Percentiles rank a stretch among this genome's conserved stretches.
Evolutionary conservation across 1,140 invertebrate species (phyloP).

Genomic region (Coboldia fuscipes): DNA sequence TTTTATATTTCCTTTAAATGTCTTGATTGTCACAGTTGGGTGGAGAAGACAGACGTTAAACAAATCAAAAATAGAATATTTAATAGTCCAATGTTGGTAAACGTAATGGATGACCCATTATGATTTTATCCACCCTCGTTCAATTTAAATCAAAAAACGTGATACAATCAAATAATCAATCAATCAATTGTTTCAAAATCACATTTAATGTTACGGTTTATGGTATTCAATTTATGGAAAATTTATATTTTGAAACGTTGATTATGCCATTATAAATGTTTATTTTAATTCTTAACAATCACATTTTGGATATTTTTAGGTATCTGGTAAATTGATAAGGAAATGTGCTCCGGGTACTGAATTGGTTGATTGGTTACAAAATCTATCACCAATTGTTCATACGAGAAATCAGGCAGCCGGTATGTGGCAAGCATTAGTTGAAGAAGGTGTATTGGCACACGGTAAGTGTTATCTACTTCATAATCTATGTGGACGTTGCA

Average conservation of each 20-base stretch:
- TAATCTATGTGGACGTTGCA: too few relatives aligned
- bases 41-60: background rate
- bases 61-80: background rate
- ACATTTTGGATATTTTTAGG: too few relatives aligned
- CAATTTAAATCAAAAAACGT: too few relatives aligned
- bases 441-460: constrained; percentile 58
- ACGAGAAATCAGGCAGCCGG: constrained; percentile 51
- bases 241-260: too few relatives aligned
- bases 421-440: constrained; percentile 69
- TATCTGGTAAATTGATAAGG: constrained; percentile 30
- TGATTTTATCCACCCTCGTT: too few relatives aligned
- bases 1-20: too few relatives aligned
- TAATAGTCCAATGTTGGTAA: background rate
- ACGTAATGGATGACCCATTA: background rate
- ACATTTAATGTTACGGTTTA: too few relatives aligned
- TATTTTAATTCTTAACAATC: too few relatives aligned
- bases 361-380: constrained; percentile 58
- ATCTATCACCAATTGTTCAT: constrained; percentile 26
- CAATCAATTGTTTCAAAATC: too few relatives aligned
- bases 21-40: background rate
- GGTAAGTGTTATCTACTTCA: constrained; percentile 26
- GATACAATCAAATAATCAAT: too few relatives aligned
- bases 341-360: constrained; percentile 39
- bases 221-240: too few relatives aligned
- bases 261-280: too few relatives aligned